These are phyloP conservation scores for Drosophila paramelanica DNA, from an alignment of 2,888 invertebrate species.

Conservation along the genomic window DNA sequence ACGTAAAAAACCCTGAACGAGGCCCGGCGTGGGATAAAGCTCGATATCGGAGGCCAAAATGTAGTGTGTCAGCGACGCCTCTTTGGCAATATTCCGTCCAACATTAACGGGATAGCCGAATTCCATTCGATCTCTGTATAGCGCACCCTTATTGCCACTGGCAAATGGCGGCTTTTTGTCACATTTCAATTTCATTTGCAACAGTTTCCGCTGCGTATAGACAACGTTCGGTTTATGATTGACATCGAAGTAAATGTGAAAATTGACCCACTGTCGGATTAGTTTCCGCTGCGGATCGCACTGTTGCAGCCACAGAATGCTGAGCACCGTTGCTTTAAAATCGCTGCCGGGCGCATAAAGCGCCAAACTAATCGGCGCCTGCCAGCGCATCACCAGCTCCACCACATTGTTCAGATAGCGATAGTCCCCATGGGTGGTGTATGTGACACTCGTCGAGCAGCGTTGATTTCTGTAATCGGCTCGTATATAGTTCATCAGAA, in stretches of 20 bases:
- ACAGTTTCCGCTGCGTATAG: constrained; percentile 40
- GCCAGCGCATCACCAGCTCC: constrained; percentile 88
- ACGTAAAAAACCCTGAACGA: constrained; percentile 90
- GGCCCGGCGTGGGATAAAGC: constrained; percentile 91
- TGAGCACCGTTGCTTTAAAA: constrained; percentile 86
- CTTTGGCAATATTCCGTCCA: constrained; percentile 92
- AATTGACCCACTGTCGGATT: constrained; percentile 87
- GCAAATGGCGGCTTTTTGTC: constrained; percentile 40
- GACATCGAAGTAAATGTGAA: constrained; percentile 88
- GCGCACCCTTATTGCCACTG: accelerated
- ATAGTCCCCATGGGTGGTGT: constrained; percentile 55
- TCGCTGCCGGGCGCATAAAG: constrained; percentile 88
- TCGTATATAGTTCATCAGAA: constrained; percentile 44
- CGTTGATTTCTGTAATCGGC: constrained; percentile 31
- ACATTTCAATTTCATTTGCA: constrained; percentile 54
- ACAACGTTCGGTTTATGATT: constrained; percentile 86
- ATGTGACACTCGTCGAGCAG: constrained; percentile 41
- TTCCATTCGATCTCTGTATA: constrained; percentile 87
- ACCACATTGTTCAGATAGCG: constrained; percentile 69
- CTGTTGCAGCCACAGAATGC: constrained; percentile 86
- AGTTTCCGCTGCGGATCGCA: constrained; percentile 86
- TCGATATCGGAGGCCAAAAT: constrained; percentile 94
- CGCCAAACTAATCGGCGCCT: constrained; percentile 88
- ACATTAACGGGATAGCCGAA: constrained; percentile 94
- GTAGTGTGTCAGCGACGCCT: constrained; percentile 91